Evolutionary conservation across 2,888 invertebrate species (phyloP).

Genomic region (Pterostichus madidus): DNA sequence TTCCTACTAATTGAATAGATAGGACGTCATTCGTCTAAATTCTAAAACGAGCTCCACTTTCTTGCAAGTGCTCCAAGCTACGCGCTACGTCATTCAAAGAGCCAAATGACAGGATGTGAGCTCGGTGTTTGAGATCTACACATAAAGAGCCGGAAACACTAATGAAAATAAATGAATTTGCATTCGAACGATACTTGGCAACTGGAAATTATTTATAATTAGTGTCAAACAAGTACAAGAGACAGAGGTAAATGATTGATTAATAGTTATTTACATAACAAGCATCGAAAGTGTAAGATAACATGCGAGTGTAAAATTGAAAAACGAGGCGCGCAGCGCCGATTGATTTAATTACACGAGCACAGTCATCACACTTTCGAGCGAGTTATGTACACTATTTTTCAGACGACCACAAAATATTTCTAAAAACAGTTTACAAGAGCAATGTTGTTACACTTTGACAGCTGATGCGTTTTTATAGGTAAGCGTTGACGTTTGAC

Average conservation of each 20-base stretch:
- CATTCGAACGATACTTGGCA: background rate
- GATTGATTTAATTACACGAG: no score
- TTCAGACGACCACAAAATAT: no score
- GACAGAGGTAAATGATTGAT: background rate
- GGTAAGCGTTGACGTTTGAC: no score
- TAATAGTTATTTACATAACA: background rate
- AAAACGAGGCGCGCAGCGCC: no score
- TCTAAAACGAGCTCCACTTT: conserved; percentile 11
- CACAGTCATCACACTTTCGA: no score
- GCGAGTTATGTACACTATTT: no score
- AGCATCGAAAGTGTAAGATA: no score
- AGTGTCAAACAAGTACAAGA: background rate
- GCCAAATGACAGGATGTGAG: background rate
- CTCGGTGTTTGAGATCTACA: background rate
- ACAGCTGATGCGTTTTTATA: no score
- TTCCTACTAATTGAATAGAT: conserved; percentile 61
- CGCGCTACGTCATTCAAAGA: conserved; percentile 10
- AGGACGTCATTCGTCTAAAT: conserved; percentile 1
- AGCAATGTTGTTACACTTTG: no score
- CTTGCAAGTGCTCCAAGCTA: background rate
- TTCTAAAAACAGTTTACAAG: no score
- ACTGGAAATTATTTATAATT: conserved; percentile 1
- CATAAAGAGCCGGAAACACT: background rate
- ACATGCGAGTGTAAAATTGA: no score
- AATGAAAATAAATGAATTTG: conserved; percentile 28